Evolutionary conservation across 2,797 vertebrate genomes (phyloP).

Genomic region (Onychomys torridus): DNA sequence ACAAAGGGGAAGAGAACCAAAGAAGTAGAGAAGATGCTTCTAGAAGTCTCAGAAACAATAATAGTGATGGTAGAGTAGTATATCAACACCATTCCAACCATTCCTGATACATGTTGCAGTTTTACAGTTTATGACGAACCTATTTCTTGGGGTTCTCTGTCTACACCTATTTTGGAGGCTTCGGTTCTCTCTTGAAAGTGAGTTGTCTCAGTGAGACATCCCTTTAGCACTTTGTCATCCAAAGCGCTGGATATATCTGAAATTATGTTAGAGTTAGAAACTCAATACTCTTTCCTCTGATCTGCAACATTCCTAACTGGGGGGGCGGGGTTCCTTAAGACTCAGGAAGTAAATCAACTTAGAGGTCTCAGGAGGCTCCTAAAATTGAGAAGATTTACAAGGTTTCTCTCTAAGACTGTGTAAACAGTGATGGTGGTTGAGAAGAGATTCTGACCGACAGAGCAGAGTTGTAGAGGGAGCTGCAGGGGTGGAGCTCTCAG

Average conservation of each 20-base stretch:
- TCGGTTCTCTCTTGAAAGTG: not conserved
- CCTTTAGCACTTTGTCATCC: not conserved
- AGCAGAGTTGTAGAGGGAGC: not conserved
- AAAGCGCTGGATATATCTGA: not conserved
- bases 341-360: not conserved
- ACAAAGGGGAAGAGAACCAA: not conserved
- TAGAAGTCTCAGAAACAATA: not conserved
- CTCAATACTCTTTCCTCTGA: not conserved
- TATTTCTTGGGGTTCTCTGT: not conserved
- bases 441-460: not conserved
- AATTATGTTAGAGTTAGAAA: slow-evolving; percentile 29
- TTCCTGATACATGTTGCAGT: not conserved
- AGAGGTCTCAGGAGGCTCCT: not conserved
- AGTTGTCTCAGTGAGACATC: not conserved
- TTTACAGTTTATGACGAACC: not conserved
- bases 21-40: not conserved
- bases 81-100: not conserved
- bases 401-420: not conserved
- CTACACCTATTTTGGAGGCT: no score
- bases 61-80: not conserved
- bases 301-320: not conserved
- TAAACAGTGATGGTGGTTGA: not conserved
- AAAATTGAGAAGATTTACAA: not conserved
- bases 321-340: not conserved
- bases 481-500: not conserved